These are phyloP conservation scores for Neodiprion pinetum DNA, from an alignment of 1,140 invertebrate genomes.

Conservation along the genomic window DNA sequence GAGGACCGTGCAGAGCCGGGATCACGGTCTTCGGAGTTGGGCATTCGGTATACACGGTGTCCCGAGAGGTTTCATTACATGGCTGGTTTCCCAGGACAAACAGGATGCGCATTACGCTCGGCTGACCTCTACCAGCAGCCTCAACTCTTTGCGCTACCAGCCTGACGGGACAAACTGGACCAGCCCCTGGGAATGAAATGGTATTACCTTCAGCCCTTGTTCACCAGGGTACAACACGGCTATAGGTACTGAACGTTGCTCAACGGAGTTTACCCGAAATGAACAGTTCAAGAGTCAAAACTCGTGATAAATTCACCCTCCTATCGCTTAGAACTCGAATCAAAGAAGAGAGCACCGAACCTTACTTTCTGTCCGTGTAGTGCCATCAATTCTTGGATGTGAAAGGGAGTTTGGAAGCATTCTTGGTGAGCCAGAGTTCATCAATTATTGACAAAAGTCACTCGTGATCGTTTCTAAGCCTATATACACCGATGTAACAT, in stretches of 20 bases:
- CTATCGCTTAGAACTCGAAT: no score
- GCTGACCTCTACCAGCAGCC: background rate
- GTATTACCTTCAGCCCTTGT: background rate
- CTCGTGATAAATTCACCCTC: no score
- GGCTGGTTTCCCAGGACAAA: conserved; percentile 55
- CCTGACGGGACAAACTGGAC: background rate
- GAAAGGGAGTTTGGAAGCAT: no score
- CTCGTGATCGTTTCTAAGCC: no score
- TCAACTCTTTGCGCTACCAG: background rate
- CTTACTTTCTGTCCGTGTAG: no score
- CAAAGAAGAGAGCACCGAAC: no score
- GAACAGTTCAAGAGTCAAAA: no score
- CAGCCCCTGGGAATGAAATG: background rate
- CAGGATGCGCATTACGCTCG: conserved; percentile 45
- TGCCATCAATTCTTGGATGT: no score
- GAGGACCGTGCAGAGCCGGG: conserved; percentile 31
- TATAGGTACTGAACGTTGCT: background rate
- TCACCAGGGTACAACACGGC: background rate
- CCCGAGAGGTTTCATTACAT: conserved; percentile 56
- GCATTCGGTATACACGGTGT: conserved; percentile 26
- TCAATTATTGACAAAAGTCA: no score
- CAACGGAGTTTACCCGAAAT: background rate
- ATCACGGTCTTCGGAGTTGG: conserved; percentile 27
- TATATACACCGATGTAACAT: no score
- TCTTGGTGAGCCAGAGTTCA: no score